Base-by-base conservation (phyloP, 2,888 invertebrate species). In the Clepsis dumicolana region DNA sequence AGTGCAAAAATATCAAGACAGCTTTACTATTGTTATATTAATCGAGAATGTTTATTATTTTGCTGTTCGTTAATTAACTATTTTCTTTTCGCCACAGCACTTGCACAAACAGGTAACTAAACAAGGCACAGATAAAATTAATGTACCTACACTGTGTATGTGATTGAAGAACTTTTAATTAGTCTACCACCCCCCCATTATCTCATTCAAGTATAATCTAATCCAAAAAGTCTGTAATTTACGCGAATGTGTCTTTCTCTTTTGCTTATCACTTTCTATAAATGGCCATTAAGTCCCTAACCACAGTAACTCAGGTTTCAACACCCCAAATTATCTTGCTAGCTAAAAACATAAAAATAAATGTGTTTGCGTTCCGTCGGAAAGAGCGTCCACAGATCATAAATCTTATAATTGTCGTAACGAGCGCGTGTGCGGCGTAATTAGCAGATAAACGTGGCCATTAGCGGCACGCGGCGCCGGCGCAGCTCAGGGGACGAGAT, bases 391-490 rank as follows among this genome's bases (percentile, higher is more conserved):
- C 21, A 12, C 12, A 2, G 48, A 21, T 18, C 48, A 21, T 48
- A 48, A 21, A 48, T 48, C 48, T 48, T 48, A 21, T 48, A 48
- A 48, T 48, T 48, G 21, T 21, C 7, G 16, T 48, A 48, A 48
- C 48, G 21, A 48, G 48, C 21, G 21, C 48, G 48, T 41, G 44
- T 12, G 48, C 48, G n/a, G 48, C 21, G 48, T 21, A 12, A 21
- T 48, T 48, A 48, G 48, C 5, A 16, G 44, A 44, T 44, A 16
- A 44, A 44, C 16, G 18, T 1, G 16, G 18, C 2, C 44, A 44
- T 44, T 44, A 44, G 44, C 44, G 10, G 44, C 44, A 48, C 10
- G 18, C 44, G 18, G 7, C 44, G 44, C 44, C 16, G 44, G 7
- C 16, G 18, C 5, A 16, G 1, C 35, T 35, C 7, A 10, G n/a